Percentiles rank a stretch among this genome's conserved stretches.
Conservation (phyloP, 2,113 vertebrate species). For the Aegithalos caudatus region DNA sequence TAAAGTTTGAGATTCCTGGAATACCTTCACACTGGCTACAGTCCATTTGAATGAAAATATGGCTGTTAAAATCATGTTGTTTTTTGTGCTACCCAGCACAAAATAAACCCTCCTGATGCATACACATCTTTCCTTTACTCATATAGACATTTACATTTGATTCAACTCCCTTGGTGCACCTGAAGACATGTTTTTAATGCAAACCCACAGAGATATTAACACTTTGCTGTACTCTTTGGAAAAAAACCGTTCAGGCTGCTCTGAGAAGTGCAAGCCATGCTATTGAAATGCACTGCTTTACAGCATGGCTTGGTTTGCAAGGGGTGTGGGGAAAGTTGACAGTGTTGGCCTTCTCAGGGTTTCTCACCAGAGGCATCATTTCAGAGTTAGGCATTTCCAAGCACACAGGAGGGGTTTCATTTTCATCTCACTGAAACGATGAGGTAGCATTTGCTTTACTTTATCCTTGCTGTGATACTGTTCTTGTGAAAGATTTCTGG, state of each 20-base stretch:
- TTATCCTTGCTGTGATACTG: neutral
- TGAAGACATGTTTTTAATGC: constrained; percentile 18
- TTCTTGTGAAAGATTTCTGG: neutral
- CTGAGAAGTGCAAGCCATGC: neutral
- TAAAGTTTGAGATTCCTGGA: constrained; percentile 40
- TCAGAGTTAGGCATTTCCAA: neutral
- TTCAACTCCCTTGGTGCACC: neutral
- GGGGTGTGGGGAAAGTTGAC: neutral
- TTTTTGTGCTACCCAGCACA: neutral
- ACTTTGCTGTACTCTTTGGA: constrained; percentile 1
- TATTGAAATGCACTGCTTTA: neutral
- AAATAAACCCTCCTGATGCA: neutral
- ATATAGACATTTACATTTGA: constrained; percentile 26
- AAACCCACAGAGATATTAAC: constrained; percentile 10
- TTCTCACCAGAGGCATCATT: neutral
- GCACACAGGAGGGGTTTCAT: neutral
- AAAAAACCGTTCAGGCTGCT: neutral
- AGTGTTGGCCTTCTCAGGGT: neutral
- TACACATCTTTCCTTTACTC: neutral
- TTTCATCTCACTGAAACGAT: neutral
- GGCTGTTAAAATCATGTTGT: neutral
- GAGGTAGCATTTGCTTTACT: neutral
- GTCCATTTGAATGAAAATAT: constrained; percentile 57
- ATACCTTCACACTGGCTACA: constrained; percentile 43
- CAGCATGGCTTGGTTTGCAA: neutral